Evolutionary conservation across 1,140 invertebrate genomes (phyloP).

Genomic region (Arion vulgaris): DNA sequence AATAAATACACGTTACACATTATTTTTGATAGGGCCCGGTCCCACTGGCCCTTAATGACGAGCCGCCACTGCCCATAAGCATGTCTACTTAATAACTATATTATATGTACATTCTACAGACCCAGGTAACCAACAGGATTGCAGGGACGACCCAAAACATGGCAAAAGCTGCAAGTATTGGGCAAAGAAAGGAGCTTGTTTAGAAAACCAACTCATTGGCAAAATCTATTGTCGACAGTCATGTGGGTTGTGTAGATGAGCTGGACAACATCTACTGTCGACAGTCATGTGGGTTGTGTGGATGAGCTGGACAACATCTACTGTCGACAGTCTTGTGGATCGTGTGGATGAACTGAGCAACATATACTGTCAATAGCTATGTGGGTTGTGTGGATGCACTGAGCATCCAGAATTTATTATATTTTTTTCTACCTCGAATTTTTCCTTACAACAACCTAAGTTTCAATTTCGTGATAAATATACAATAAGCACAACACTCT

Average conservation of each 20-base stretch:
- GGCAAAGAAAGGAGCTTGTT: slow-evolving; percentile 33
- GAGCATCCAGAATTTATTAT: too few species aligned
- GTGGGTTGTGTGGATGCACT: slow-evolving; percentile 11
- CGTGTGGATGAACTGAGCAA: slow-evolving; percentile 15
- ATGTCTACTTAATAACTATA: too few species aligned
- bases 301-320: slow-evolving; percentile 23
- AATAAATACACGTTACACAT: too few species aligned
- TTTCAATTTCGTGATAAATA: too few species aligned
- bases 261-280: slow-evolving; percentile 34
- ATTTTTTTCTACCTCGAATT: too few species aligned
- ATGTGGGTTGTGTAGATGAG: slow-evolving; percentile 15
- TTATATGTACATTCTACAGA: too few species aligned
- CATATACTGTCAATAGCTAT: slow-evolving; percentile 35
- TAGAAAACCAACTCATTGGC: slow-evolving; percentile 31
- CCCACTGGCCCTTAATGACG: too few species aligned
- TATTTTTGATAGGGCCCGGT: too few species aligned
- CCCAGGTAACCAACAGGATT: background rate
- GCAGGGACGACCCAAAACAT: slow-evolving; percentile 35
- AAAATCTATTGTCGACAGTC: slow-evolving; percentile 38
- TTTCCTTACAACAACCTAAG: too few species aligned
- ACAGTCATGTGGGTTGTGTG: slow-evolving; percentile 22
- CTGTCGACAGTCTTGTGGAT: slow-evolving; percentile 31
- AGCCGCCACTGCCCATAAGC: too few species aligned
- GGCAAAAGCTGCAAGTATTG: slow-evolving; percentile 35
- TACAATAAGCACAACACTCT: too few species aligned